Conservation (phyloP, 2,888 invertebrate species). For the Synanthedon andrenaeformis region DNA sequence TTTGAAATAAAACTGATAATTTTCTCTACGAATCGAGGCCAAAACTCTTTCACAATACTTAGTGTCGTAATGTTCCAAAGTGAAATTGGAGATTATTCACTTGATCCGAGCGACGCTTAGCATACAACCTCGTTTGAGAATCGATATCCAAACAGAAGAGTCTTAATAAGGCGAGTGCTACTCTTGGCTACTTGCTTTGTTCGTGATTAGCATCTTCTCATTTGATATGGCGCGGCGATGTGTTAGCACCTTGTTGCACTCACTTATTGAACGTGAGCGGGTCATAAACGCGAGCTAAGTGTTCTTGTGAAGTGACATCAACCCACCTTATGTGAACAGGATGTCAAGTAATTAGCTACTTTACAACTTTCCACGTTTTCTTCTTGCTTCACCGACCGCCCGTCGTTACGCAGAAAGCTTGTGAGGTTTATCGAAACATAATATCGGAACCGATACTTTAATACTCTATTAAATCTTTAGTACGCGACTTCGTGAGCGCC, state of each 20-base stretch:
- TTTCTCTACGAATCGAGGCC: too few relatives aligned
- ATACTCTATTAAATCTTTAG: too few relatives aligned
- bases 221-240: slow-evolving; percentile 21
- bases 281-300: not conserved
- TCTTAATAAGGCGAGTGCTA: slow-evolving; percentile 1
- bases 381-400: too few relatives aligned
- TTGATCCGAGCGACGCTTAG: not conserved
- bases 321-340: not conserved
- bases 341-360: not conserved
- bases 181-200: slow-evolving; percentile 29
- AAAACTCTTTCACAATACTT: too few relatives aligned
- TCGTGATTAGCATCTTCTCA: slow-evolving; percentile 37
- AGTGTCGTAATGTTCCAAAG: not conserved
- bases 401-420: too few relatives aligned
- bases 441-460: too few relatives aligned
- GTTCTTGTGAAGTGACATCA: not conserved
- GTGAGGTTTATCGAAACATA: too few relatives aligned
- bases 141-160: not conserved
- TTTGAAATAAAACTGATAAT: too few relatives aligned
- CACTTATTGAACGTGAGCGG: slow-evolving; percentile 20
- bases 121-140: not conserved
- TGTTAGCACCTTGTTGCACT: slow-evolving; percentile 28
- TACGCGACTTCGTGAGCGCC: too few relatives aligned
- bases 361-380: not conserved
- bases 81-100: not conserved